phyloP scores from a whole-genome alignment of 1,140 invertebrate genomes.

The Oedothorax gibbosus region DNA sequence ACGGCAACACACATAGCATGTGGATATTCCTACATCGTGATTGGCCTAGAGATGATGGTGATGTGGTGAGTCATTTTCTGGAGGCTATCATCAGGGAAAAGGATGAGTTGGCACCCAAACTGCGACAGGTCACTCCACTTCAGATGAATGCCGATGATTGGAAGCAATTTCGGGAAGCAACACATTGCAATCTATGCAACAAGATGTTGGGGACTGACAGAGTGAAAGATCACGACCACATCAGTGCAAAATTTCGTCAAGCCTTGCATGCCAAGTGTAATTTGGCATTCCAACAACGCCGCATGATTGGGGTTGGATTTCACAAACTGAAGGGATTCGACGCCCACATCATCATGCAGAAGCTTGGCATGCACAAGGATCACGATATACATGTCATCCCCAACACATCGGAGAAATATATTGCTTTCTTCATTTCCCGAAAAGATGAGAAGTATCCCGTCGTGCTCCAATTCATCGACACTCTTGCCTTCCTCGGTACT shows the following conservation, averaged over 20 bases:
- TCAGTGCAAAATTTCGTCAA: not conserved
- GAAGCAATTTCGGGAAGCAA: not conserved
- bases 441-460: not conserved
- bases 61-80: conserved; percentile 4
- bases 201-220: not conserved
- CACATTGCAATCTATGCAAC: not conserved
- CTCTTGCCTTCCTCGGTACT: not conserved
- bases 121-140: not conserved
- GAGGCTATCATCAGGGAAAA: not conserved
- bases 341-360: conserved; percentile 4
- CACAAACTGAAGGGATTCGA: conserved; percentile 26
- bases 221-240: conserved; percentile 19
- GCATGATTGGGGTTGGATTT: conserved; percentile 22
- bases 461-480: conserved; percentile 4
- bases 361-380: conserved; percentile 4
- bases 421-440: not conserved
- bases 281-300: not conserved
- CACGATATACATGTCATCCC: not conserved
- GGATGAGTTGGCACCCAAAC: too few relatives aligned
- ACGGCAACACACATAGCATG: not conserved
- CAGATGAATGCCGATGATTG: not conserved
- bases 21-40: not conserved
- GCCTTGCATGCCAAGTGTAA: conserved; percentile 2
- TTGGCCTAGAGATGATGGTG: not conserved
- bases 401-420: conserved; percentile 5